Evolutionary conservation across 2,113 vertebrate genomes (phyloP).

Genomic region (Laticauda laticaudata): DNA sequence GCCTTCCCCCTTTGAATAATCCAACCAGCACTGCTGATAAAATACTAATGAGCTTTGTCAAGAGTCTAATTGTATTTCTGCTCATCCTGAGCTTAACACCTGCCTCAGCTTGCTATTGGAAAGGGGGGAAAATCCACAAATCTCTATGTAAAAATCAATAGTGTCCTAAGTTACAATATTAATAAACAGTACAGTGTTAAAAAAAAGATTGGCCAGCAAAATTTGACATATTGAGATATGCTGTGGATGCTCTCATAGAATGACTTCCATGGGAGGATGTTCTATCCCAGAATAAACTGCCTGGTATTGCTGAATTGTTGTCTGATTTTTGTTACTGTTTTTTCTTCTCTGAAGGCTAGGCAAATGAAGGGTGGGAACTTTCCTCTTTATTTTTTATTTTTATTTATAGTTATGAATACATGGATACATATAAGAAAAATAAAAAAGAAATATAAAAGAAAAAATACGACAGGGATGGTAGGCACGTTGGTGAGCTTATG

Average conservation of each 20-base stretch:
- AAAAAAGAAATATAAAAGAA: no score
- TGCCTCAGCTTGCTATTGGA: conserved; percentile 51
- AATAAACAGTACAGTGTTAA: not conserved
- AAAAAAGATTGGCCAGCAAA: not conserved
- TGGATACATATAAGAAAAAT: no score
- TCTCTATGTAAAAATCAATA: conserved; percentile 29
- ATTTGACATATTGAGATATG: not conserved
- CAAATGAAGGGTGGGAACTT: not conserved
- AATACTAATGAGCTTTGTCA: conserved; percentile 38
- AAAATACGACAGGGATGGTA: no score
- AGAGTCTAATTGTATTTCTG: conserved; percentile 31
- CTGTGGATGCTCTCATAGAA: not conserved
- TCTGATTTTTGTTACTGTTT: not conserved
- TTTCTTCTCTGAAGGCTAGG: not conserved
- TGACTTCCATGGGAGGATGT: not conserved
- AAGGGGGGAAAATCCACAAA: conserved; percentile 20
- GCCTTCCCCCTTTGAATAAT: conserved; percentile 21
- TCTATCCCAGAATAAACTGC: not conserved
- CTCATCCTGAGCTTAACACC: conserved; percentile 31
- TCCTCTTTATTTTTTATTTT: not conserved
- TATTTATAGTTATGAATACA: no score
- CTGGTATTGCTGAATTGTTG: not conserved
- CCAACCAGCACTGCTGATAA: not conserved
- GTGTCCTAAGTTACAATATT: not conserved
- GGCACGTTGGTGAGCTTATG: no score